Evolutionary conservation across 1,140 invertebrate genomes (phyloP), one percentile per base, ranked within the genome.

Genomic region (Saxidomus purpurata): DNA sequence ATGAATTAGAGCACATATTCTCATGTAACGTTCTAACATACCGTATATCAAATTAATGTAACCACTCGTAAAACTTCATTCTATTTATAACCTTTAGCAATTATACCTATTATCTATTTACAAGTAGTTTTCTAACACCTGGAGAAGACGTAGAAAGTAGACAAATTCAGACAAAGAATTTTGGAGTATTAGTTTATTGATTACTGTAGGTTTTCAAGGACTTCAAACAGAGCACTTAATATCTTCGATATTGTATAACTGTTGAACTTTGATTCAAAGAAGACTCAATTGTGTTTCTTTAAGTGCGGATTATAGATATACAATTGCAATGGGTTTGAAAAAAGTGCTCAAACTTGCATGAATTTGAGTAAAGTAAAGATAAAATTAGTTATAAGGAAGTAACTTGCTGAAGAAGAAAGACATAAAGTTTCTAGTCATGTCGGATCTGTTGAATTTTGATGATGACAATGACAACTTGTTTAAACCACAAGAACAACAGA

Each of bases 361-460:
- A n/a, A n/a, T n/a, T n/a, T n/a, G n/a, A n/a, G n/a, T n/a, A n/a
- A n/a, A n/a, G n/a, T n/a, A n/a, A n/a, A n/a, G n/a, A n/a, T n/a
- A n/a, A n/a, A n/a, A n/a, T n/a, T n/a, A n/a, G n/a, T n/a, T n/a
- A n/a, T n/a, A n/a, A n/a, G n/a, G n/a, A n/a, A n/a, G n/a, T n/a
- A n/a, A n/a, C n/a, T n/a, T n/a, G n/a, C n/a, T n/a, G n/a, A 47
- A 49, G 43, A 79, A 22, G 28, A 79, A 25, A 79, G 38, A 28
- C 47, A 25, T 22, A 6, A 31, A 43, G 43, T 43, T 8, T 15
- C 4, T 15, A 40, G 34, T 25, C 8, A 85, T 85, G 83, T 55
- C 83, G 19, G 40, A 85, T 74, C 49, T 85, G 17, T 19, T 85
- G 17, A 43, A 85, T 59, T 69, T 85, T 47, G 83, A 74, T 28